Base-by-base conservation (phyloP, 1,140 invertebrate genomes). In the Hyles euphorbiae region DNA sequence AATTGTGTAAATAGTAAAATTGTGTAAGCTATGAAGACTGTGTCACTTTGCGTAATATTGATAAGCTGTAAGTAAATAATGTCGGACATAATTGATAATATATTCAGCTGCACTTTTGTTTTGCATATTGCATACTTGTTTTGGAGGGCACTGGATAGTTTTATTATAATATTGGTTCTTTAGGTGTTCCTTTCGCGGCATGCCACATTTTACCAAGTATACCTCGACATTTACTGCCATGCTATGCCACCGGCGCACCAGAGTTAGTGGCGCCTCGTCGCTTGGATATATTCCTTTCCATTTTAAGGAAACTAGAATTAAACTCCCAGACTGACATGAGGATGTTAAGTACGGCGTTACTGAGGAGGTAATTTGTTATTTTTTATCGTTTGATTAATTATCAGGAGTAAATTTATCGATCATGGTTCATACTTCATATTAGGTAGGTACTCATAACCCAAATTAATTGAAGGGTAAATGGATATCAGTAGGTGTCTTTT, bases 221-320 rank as follows among this genome's bases (percentile, higher is more conserved):
- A 58, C 91, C 91, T 1, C 56, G 70, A 5, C 72, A 89, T 50
- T 68, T 93, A 32, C 57, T 78, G 50, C 72, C 87, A 74, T 92
- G 92, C 64, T 93, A 92, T 61, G 77, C 72, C 45, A 76, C 72
- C 45, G 80, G 87, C 34, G 87, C 76, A 0, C 81, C 83, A 9
- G 46, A 70, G 8, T 66, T 85, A 3, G 59, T 55, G 11, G 78
- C 91, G 6, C 91, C 91, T 0, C 70, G 88, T 50, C 89, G 90
- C 11, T 73, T 92, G 7, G 87, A 87, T 57, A 75, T 91, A 7
- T 78, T 91, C 48, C 66, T 92, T 7, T 91, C 91, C 32, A 70
- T 92, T 10, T 59, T 92, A n/a, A 83, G 87, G 63, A 90, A 90
- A 72, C 58, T 91, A 46, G 92, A 93, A 72, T 67, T 67, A 36